Evolutionary conservation across 2,888 invertebrate genomes (phyloP).

Genomic region (Pedicia rivosa): DNA sequence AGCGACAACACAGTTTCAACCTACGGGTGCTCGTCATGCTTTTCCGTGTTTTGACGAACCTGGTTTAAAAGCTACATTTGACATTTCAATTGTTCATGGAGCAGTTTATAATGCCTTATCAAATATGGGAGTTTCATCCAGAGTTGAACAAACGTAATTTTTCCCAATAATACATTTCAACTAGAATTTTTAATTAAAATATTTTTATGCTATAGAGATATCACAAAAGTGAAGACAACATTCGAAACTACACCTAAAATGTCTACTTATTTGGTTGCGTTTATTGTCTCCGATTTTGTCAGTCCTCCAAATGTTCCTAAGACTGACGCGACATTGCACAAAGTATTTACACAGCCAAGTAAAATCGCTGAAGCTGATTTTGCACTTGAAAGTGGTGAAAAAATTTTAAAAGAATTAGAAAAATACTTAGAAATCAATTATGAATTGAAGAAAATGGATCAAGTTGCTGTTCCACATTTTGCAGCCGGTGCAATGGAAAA

Average conservation of each 20-base stretch:
- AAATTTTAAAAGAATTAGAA: slow-evolving; percentile 49
- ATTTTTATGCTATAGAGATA: neutral
- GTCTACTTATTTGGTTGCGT: slow-evolving; percentile 69
- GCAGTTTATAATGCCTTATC: slow-evolving; percentile 21
- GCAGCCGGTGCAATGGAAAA: slow-evolving; percentile 84
- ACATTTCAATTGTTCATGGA: slow-evolving; percentile 21
- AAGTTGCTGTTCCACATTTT: slow-evolving; percentile 76
- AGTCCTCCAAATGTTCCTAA: slow-evolving; percentile 10
- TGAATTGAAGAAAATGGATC: slow-evolving; percentile 66
- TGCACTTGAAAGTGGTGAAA: slow-evolving; percentile 55
- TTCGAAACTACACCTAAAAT: slow-evolving; percentile 38
- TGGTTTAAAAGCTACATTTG: slow-evolving; percentile 49
- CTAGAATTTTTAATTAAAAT: slow-evolving; percentile 5
- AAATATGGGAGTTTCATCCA: slow-evolving; percentile 32
- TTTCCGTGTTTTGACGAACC: slow-evolving; percentile 60
- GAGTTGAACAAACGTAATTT: neutral
- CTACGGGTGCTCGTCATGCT: slow-evolving; percentile 45
- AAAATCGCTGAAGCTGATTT: slow-evolving; percentile 37
- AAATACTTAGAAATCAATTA: slow-evolving; percentile 57
- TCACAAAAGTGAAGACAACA: slow-evolving; percentile 17
- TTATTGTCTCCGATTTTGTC: slow-evolving; percentile 47
- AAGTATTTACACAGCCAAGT: slow-evolving; percentile 18
- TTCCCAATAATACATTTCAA: neutral
- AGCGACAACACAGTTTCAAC: slow-evolving; percentile 52
- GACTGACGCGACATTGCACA: slow-evolving; percentile 8